These are phyloP conservation scores for Pandemis cinnamomeana DNA, from an alignment of 2,888 invertebrate species.

Conservation along the genomic window DNA sequence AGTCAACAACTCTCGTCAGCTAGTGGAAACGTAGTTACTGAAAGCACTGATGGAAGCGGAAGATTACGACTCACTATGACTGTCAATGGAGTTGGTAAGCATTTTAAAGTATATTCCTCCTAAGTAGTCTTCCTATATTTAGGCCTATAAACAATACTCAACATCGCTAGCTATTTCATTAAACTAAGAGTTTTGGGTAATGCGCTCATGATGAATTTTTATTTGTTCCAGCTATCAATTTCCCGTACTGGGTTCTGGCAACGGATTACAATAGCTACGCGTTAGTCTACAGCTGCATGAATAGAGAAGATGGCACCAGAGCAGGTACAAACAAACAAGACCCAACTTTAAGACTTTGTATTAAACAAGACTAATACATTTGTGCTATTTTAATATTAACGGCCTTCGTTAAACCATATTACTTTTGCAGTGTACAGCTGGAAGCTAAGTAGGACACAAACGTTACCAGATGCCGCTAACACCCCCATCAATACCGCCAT, in stretches of 20 bases:
- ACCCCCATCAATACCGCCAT: constrained; percentile 55
- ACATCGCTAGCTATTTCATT: neutral
- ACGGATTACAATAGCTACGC: constrained; percentile 85
- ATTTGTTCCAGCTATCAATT: constrained; percentile 1
- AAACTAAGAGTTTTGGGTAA: neutral
- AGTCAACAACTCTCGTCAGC: constrained; percentile 45
- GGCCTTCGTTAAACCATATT: neutral
- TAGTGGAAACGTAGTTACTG: constrained; percentile 14
- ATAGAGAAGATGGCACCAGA: constrained; percentile 52
- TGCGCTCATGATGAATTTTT: neutral
- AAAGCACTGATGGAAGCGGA: constrained; percentile 13
- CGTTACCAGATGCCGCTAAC: constrained; percentile 47
- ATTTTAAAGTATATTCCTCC: neutral
- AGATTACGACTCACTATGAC: constrained; percentile 42
- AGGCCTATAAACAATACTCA: too few species aligned
- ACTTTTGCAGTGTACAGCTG: constrained; percentile 60
- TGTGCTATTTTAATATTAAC: neutral
- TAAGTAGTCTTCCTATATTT: neutral
- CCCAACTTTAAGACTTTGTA: neutral
- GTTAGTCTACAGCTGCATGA: constrained; percentile 85
- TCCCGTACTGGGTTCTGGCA: constrained; percentile 82
- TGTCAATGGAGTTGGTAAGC: constrained; percentile 2
- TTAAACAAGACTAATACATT: neutral
- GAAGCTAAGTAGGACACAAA: constrained; percentile 65
- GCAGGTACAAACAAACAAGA: constrained; percentile 45